Percentiles rank a stretch among this genome's conserved stretches.
These are phyloP conservation scores for Melieria crassipennis DNA, from an alignment of 2,888 invertebrate genomes.

Conservation along the genomic window DNA sequence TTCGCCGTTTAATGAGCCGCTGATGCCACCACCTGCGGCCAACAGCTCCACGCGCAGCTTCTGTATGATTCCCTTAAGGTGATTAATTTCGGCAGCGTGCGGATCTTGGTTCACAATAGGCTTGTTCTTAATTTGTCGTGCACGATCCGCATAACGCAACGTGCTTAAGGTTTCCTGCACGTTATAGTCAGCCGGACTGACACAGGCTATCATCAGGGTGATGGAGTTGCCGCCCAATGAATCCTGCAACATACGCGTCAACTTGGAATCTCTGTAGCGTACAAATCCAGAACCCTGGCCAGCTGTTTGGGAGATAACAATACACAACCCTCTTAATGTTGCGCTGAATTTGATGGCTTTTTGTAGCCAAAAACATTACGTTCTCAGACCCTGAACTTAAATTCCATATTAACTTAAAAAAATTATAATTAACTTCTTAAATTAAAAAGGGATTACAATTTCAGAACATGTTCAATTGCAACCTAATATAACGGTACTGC, in stretches of 20 bases:
- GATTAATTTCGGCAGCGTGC: constrained; percentile 78
- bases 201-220: constrained; percentile 95
- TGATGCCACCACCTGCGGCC: constrained; percentile 48
- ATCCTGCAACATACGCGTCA: constrained; percentile 92
- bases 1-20: constrained; percentile 38
- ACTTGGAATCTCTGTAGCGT: constrained; percentile 91
- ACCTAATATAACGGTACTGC: not conserved
- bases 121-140: constrained; percentile 87
- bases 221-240: constrained; percentile 94
- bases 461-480: not conserved
- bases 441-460: not conserved
- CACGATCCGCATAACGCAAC: constrained; percentile 87
- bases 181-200: constrained; percentile 91
- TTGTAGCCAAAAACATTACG: no score
- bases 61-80: constrained; percentile 78
- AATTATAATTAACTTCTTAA: no score
- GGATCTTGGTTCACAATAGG: constrained; percentile 88
- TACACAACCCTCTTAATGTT: not conserved
- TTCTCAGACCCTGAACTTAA: no score
- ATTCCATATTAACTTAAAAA: no score
- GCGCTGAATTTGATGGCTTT: not conserved
- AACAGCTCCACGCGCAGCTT: constrained; percentile 75
- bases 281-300: constrained; percentile 73
- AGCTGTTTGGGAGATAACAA: constrained; percentile 37
- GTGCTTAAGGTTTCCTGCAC: constrained; percentile 90